Evolutionary conservation across 2,797 vertebrate species (phyloP), one percentile per base, ranked within the genome.

Genomic region (Lutjanus argentimaculatus): DNA sequence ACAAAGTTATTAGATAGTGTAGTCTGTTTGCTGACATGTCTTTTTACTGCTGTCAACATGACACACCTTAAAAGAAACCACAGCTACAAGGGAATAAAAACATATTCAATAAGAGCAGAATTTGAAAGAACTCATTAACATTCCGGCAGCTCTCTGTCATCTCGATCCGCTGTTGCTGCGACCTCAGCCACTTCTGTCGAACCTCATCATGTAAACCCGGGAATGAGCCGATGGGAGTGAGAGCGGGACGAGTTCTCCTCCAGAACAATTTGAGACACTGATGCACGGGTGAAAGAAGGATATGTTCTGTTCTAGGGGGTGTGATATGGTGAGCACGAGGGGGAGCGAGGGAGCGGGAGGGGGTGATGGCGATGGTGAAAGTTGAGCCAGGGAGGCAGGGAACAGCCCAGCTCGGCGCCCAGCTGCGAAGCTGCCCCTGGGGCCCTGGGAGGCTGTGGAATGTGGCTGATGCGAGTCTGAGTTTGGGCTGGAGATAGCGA

Each of bases 391-490:
- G 66, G 83, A 82, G 69, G 75, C 75, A 68, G 79, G 55, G 81
- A 79, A 53, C 81, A 63, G 85, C 78, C 72, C 58, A 80, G 74
- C 88, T 81, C 55, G 63, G 83, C 90, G 83, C 90, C 92, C 91
- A 93, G 92, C 92, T 92, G 92, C 85, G 91, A 83, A 84, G 77
- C 72, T 75, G 71, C 86, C 92, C 88, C 77, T 36, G 66, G 94
- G 94, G 87, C 82, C 80, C 67, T 59, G 43, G 78, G 85, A 83
- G 89, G 70, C 87, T 87, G 85, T 84, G 92, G 94, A 93, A 94
- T 95, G 92, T 55, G 83, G 87, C 78, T 91, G 83, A 93, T 85
- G 89, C 63, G 88, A 86, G 78, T 85, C 80, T 91, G 84, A 76
- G 80, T 83, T 91, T 57, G 83, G 82, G 84, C 86, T 76, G 77